Percentiles rank a stretch among this genome's conserved stretches.
These are phyloP conservation scores for Pyralis farinalis DNA, from an alignment of 2,888 invertebrate genomes.

Conservation along the genomic window DNA sequence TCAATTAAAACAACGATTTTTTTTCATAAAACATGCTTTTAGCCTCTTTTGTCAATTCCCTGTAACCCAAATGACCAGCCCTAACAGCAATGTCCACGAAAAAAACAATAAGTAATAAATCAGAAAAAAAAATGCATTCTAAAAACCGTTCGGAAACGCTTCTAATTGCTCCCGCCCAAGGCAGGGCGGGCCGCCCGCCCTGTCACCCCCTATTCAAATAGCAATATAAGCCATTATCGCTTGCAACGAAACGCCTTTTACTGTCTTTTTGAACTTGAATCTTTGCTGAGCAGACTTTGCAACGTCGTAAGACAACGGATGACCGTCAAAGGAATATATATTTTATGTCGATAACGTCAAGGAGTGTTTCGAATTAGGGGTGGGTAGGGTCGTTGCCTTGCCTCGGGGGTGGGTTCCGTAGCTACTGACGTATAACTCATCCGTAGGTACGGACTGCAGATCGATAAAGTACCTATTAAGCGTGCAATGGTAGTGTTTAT, in stretches of 20 bases:
- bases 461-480: constrained; percentile 66
- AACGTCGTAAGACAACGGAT: constrained; percentile 62
- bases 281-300: constrained; percentile 55
- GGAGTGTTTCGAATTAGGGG: constrained; percentile 15
- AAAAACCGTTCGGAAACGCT: constrained; percentile 51
- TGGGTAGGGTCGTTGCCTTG: constrained; percentile 50
- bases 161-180: constrained; percentile 73
- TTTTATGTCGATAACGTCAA: constrained; percentile 6
- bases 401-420: constrained; percentile 38
- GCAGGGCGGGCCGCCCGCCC: constrained; percentile 62
- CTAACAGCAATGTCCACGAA: constrained; percentile 16
- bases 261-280: constrained; percentile 65
- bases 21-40: not conserved
- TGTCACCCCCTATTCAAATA: constrained; percentile 17
- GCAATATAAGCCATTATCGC: constrained; percentile 59
- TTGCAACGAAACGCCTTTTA: constrained; percentile 33
- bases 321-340: constrained; percentile 41
- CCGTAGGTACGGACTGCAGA: constrained; percentile 61
- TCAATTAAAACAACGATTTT: too few species aligned
- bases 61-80: not conserved
- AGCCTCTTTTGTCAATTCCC: not conserved
- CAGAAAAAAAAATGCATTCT: constrained; percentile 58
- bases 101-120: constrained; percentile 34
- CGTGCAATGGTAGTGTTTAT: constrained; percentile 49
- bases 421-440: constrained; percentile 66